Evolutionary conservation across 2,888 invertebrate species (phyloP).

Genomic region (Drosophila greeni): DNA sequence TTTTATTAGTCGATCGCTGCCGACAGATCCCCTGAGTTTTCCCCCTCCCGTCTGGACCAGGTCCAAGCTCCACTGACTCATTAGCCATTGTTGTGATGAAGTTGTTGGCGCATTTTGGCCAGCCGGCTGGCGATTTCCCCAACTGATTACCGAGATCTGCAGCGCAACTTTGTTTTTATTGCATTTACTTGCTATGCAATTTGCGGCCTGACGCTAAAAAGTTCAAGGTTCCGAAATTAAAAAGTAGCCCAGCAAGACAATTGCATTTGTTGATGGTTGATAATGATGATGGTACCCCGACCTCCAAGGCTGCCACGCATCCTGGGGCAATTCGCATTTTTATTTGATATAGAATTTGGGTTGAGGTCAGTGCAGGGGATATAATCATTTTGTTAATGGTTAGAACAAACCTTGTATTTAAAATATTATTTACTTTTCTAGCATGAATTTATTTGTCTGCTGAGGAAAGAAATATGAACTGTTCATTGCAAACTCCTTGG

Average conservation of each 20-base stretch:
- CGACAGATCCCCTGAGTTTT: constrained; percentile 48
- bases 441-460: not conserved
- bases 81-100: constrained; percentile 70
- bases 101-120: constrained; percentile 58
- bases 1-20: constrained; percentile 69
- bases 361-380: constrained; percentile 25
- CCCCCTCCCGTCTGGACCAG: not conserved
- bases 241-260: constrained; percentile 61
- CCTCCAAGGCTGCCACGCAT: constrained; percentile 32
- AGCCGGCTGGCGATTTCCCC: constrained; percentile 61
- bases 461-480: too few species aligned
- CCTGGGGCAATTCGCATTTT: constrained; percentile 30
- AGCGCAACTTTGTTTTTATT: constrained; percentile 54
- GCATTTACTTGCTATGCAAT: constrained; percentile 61
- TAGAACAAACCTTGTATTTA: not conserved
- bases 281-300: constrained; percentile 25
- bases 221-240: constrained; percentile 69
- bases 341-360: constrained; percentile 20
- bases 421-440: not conserved
- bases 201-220: constrained; percentile 50
- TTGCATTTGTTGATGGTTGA: constrained; percentile 30
- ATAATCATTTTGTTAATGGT: not conserved
- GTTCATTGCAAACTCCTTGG: too few species aligned
- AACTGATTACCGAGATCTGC: constrained; percentile 65
- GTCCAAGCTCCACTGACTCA: constrained; percentile 51